A percentile compares a stretch with the other conserved stretches of the same genome.
Conservation (phyloP, 2,113 vertebrate species). For the Sterrhoptilus dennistouni region DNA sequence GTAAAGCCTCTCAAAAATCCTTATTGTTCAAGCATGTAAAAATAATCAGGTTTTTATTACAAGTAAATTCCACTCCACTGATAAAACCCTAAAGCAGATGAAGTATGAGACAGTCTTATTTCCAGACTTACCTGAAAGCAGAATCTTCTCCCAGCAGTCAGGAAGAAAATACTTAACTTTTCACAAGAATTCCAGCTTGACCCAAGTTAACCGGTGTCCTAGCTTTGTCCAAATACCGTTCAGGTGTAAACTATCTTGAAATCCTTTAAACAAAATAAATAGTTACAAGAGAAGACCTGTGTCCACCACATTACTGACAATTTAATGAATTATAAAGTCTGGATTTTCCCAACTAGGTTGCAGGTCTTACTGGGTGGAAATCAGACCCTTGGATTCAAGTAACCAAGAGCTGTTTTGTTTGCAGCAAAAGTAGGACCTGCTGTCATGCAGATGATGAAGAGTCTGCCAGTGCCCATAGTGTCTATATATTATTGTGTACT, state of each 20-base stretch:
- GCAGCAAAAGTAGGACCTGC: background rate
- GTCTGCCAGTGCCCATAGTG: background rate
- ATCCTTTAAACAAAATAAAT: constrained; percentile 12
- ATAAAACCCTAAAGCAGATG: background rate
- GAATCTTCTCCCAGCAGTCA: background rate
- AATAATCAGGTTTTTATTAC: background rate
- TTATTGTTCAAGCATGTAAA: background rate
- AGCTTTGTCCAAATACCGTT: background rate
- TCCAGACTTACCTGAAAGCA: background rate
- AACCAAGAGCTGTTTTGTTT: background rate
- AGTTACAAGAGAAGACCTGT: background rate
- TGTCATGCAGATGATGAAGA: constrained; percentile 32
- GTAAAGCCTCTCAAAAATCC: background rate
- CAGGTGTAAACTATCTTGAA: background rate
- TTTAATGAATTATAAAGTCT: background rate
- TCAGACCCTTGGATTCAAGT: background rate
- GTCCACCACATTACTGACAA: background rate
- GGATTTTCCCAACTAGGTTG: background rate
- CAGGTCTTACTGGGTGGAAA: background rate
- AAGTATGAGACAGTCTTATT: background rate
- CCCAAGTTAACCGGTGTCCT: background rate
- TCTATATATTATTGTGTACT: background rate
- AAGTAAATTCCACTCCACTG: background rate
- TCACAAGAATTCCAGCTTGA: background rate
- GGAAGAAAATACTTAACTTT: background rate